Percentiles rank a stretch among this genome's conserved stretches.
These are phyloP conservation scores for Thereva nobilitata DNA, from an alignment of 2,888 invertebrate species.

Conservation along the genomic window DNA sequence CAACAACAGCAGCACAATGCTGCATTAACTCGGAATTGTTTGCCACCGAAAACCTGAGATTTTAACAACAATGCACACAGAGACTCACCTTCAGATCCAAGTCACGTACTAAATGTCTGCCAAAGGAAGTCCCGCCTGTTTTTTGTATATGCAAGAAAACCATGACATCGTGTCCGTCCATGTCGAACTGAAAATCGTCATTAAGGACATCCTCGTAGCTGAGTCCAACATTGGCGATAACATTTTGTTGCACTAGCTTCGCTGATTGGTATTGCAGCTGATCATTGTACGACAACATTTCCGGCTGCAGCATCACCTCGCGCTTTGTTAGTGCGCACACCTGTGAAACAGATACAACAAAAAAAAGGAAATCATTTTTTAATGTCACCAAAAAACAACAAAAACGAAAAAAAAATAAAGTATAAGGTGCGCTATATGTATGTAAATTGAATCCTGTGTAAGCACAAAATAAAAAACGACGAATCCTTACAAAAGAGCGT, in stretches of 20 bases:
- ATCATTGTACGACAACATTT: constrained; percentile 54
- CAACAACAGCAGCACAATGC: constrained; percentile 6
- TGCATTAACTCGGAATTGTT: constrained; percentile 8
- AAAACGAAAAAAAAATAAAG: too few species aligned
- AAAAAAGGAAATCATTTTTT: neutral
- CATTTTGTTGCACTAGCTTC: constrained; percentile 54
- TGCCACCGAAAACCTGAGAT: constrained; percentile 11
- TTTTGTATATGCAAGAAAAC: constrained; percentile 99
- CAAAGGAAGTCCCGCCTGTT: constrained; percentile 97
- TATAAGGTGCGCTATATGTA: too few species aligned
- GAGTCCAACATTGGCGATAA: constrained; percentile 63
- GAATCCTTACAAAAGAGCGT: too few species aligned
- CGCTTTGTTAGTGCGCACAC: constrained; percentile 75
- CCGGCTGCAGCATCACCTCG: constrained; percentile 63
- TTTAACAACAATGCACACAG: neutral
- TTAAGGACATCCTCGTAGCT: constrained; percentile 86
- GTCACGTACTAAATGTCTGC: constrained; percentile 93
- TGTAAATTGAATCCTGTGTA: too few species aligned
- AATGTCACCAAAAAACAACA: too few species aligned
- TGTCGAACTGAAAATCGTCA: constrained; percentile 86
- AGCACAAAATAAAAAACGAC: too few species aligned
- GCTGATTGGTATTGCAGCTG: constrained; percentile 44
- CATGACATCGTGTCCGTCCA: constrained; percentile 94
- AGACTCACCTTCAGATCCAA: constrained; percentile 71
- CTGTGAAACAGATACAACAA: constrained; percentile 51